A percentile compares a stretch with the other conserved stretches of the same genome.
Conservation (phyloP, 2,888 invertebrate genomes). For the Sepioteuthis lessoniana region DNA sequence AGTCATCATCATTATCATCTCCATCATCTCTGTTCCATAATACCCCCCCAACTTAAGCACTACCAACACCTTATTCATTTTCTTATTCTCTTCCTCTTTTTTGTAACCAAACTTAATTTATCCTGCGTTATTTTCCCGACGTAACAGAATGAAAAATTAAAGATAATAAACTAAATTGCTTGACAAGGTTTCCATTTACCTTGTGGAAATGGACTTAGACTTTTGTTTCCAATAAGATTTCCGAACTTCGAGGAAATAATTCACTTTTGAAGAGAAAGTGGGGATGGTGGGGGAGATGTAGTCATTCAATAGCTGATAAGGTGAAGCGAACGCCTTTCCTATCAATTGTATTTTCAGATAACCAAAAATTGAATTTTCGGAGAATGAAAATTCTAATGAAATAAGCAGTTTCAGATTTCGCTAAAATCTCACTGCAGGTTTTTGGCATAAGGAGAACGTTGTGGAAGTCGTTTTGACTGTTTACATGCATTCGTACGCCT, state of each 20-base stretch:
- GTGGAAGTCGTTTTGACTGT: too few species aligned
- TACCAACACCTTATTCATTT: neutral
- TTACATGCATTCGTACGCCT: too few species aligned
- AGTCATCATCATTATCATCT: neutral
- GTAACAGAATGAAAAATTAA: constrained; percentile 14
- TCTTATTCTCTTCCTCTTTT: neutral
- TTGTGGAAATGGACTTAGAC: constrained; percentile 21
- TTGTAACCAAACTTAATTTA: neutral
- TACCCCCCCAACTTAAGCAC: neutral
- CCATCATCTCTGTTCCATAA: neutral
- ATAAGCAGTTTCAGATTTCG: constrained; percentile 33
- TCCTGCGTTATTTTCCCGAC: neutral
- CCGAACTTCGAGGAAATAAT: neutral
- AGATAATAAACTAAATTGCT: constrained; percentile 1
- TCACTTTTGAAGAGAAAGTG: neutral
- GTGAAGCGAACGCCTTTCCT: neutral
- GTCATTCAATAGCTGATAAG: constrained; percentile 16
- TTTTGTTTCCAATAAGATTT: constrained; percentile 33
- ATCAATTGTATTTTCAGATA: constrained; percentile 23
- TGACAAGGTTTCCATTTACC: constrained; percentile 33
- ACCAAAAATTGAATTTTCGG: neutral
- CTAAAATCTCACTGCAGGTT: neutral
- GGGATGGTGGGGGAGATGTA: neutral
- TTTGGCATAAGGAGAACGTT: neutral
- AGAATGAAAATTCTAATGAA: neutral